Conservation (phyloP, 2,797 vertebrate genomes). For the Tokudaia tokunoshimensis region DNA sequence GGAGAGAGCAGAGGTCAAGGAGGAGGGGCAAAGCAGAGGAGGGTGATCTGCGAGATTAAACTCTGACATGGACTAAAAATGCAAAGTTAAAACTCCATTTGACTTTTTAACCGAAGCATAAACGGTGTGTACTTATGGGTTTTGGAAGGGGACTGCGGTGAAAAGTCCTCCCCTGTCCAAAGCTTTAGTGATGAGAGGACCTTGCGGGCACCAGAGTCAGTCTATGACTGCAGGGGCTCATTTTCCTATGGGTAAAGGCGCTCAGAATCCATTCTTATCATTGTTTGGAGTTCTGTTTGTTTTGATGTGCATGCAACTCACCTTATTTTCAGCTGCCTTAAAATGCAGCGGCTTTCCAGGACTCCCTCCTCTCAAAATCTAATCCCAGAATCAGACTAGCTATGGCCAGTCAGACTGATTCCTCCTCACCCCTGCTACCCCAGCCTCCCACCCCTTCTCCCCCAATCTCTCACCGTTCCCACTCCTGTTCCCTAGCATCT, state of each 20-base stretch:
- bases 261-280: neutral
- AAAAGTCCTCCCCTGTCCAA: neutral
- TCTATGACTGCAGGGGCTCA: neutral
- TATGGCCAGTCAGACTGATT: neutral
- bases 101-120: neutral
- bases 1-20: neutral
- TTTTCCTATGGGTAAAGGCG: neutral
- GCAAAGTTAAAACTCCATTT: conserved; percentile 62
- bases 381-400: no score
- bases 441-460: neutral
- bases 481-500: neutral
- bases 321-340: neutral
- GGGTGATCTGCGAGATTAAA: neutral
- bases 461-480: neutral
- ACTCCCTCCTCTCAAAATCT: neutral
- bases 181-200: neutral
- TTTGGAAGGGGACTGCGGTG: neutral
- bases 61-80: conserved; percentile 49
- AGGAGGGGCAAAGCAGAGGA: neutral
- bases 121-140: neutral
- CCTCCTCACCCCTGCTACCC: neutral
- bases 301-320: no score
- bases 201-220: neutral
- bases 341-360: neutral
- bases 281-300: neutral